Evolutionary conservation across 1,140 invertebrate genomes (phyloP).

Genomic region (Drosophila equinoxialis): DNA sequence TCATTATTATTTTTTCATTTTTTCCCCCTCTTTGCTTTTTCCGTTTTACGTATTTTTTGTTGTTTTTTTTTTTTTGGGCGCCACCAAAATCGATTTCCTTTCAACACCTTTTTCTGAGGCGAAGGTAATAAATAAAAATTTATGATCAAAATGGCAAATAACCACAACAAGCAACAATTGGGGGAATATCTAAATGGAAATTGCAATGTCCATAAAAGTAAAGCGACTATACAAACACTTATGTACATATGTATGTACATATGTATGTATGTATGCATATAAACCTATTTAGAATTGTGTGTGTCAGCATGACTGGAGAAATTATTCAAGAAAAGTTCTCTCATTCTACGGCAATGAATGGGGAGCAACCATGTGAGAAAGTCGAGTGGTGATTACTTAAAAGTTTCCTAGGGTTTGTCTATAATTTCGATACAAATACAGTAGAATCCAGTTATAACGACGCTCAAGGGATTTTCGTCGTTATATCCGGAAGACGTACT

Average conservation of each 20-base stretch:
- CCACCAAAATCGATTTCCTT: constrained; percentile 34
- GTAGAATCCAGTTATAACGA: too few relatives aligned
- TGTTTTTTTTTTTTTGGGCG: constrained; percentile 14
- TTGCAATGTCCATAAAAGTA: constrained; percentile 2
- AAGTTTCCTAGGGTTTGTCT: too few relatives aligned
- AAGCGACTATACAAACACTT: not conserved
- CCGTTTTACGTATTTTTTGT: too few relatives aligned
- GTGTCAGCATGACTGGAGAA: constrained; percentile 7
- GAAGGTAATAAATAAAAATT: constrained; percentile 45
- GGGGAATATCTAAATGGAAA: constrained; percentile 7
- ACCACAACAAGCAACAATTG: constrained; percentile 16
- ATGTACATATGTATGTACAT: not conserved
- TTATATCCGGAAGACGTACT: too few relatives aligned
- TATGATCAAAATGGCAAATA: constrained; percentile 41
- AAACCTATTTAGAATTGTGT: not conserved
- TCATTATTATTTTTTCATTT: constrained; percentile 25
- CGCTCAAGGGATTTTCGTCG: too few relatives aligned
- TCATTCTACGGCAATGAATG: not conserved
- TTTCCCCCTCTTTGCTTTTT: constrained; percentile 3
- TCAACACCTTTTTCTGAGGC: constrained; percentile 38
- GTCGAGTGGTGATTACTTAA: too few relatives aligned
- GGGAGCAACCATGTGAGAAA: too few relatives aligned
- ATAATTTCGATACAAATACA: too few relatives aligned
- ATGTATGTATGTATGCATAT: not conserved
- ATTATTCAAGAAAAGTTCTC: not conserved